Evolutionary conservation across 1,140 invertebrate genomes (phyloP).

Genomic region (Trachelipus rathkii): DNA sequence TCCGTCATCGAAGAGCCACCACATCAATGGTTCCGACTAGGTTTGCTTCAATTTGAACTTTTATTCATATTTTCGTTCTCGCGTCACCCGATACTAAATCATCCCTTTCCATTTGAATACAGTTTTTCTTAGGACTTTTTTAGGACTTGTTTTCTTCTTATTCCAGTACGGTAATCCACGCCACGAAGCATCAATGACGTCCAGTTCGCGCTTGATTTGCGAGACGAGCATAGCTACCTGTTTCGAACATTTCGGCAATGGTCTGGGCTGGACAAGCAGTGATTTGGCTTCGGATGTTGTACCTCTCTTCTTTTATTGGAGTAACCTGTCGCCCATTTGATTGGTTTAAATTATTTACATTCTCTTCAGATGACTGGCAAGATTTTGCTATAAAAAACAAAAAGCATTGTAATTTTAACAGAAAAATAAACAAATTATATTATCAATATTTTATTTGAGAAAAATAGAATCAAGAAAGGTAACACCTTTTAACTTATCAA

Average conservation of each 20-base stretch:
- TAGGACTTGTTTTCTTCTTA: not conserved
- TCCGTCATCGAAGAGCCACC: conserved; percentile 63
- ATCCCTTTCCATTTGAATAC: not conserved
- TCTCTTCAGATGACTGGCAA: too few relatives aligned
- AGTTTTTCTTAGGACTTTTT: not conserved
- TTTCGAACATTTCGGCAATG: not conserved
- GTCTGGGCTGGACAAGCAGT: not conserved
- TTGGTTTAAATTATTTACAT: too few relatives aligned
- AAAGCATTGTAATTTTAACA: too few relatives aligned
- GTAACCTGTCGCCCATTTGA: too few relatives aligned
- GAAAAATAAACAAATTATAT: too few relatives aligned
- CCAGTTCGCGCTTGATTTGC: not conserved
- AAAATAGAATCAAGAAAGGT: too few relatives aligned
- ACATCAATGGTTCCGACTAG: conserved; percentile 60
- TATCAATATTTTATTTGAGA: too few relatives aligned
- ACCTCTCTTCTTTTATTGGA: too few relatives aligned
- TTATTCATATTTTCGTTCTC: not conserved
- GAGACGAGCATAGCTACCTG: not conserved
- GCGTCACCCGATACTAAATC: not conserved
- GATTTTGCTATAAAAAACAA: too few relatives aligned
- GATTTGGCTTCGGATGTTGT: not conserved
- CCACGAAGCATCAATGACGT: not conserved
- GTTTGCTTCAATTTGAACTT: conserved; percentile 40
- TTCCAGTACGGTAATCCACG: not conserved
- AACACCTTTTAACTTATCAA: too few relatives aligned